Evolutionary conservation across 2,113 vertebrate genomes (phyloP).

Genomic region (Miniopterus natalensis): DNA sequence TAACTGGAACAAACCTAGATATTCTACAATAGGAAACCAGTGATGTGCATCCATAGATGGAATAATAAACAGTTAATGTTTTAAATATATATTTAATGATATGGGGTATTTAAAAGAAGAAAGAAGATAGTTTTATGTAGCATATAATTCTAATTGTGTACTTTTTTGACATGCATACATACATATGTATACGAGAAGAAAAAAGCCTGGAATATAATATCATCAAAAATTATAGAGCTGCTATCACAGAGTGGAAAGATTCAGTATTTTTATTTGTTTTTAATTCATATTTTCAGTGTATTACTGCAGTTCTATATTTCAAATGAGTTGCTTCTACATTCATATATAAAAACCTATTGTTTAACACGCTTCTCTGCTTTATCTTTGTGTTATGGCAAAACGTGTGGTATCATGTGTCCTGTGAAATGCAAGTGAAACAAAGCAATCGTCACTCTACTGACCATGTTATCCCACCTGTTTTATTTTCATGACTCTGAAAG

Average conservation of each 20-base stretch:
- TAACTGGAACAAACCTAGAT: neutral
- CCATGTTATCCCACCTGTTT: neutral
- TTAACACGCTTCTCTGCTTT: neutral
- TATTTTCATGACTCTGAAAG: neutral
- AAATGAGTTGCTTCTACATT: neutral
- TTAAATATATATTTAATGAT: neutral
- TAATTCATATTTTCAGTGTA: neutral
- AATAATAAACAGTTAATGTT: neutral
- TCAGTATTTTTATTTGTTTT: slow-evolving; percentile 6
- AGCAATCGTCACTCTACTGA: neutral
- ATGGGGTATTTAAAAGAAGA: slow-evolving; percentile 43
- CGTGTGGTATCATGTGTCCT: neutral
- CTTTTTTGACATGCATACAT: slow-evolving; percentile 1
- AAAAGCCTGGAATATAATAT: neutral
- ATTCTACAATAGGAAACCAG: neutral
- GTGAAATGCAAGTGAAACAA: neutral
- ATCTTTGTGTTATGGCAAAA: neutral
- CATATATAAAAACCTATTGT: neutral
- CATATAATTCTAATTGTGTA: slow-evolving; percentile 10
- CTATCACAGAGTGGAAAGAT: neutral
- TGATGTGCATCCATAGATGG: neutral
- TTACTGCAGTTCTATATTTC: neutral
- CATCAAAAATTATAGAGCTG: slow-evolving; percentile 46
- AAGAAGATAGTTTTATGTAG: neutral
- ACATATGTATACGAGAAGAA: neutral